Evolutionary conservation across 2,888 invertebrate species (phyloP).

Genomic region (Sesamia inferens): DNA sequence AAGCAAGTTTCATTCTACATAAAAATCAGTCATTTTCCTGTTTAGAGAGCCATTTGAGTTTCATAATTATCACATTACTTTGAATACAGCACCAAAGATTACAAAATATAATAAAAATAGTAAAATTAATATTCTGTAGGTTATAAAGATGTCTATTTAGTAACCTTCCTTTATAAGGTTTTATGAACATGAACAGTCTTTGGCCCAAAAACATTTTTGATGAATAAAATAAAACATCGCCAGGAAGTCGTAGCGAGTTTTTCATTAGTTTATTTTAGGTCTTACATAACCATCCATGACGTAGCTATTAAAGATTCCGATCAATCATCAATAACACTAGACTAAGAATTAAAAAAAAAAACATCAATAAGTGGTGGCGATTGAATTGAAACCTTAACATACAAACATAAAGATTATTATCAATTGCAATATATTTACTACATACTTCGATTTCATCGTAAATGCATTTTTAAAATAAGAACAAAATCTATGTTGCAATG

Average conservation of each 20-base stretch:
- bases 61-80: conserved; percentile 24
- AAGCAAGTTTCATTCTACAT: conserved; percentile 8
- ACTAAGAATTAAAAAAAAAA: too few species aligned
- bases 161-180: conserved; percentile 13
- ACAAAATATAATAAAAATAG: conserved; percentile 2
- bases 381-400: too few species aligned
- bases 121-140: conserved; percentile 2
- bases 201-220: conserved; percentile 7
- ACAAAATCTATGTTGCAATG: too few species aligned
- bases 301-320: too few species aligned
- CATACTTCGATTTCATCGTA: too few species aligned
- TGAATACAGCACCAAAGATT: conserved; percentile 2
- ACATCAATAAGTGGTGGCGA: too few species aligned
- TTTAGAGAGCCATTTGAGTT: not conserved
- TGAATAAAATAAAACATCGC: conserved; percentile 7
- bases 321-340: too few species aligned
- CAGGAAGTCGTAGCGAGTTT: not conserved
- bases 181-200: conserved; percentile 6
- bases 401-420: too few species aligned
- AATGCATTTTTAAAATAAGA: too few species aligned
- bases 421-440: too few species aligned
- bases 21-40: conserved; percentile 46
- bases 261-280: conserved; percentile 8
- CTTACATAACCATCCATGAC: not conserved
- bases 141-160: conserved; percentile 6